Evolutionary conservation across 1,140 invertebrate genomes (phyloP).

Genomic region (Drosophila carrolli): DNA sequence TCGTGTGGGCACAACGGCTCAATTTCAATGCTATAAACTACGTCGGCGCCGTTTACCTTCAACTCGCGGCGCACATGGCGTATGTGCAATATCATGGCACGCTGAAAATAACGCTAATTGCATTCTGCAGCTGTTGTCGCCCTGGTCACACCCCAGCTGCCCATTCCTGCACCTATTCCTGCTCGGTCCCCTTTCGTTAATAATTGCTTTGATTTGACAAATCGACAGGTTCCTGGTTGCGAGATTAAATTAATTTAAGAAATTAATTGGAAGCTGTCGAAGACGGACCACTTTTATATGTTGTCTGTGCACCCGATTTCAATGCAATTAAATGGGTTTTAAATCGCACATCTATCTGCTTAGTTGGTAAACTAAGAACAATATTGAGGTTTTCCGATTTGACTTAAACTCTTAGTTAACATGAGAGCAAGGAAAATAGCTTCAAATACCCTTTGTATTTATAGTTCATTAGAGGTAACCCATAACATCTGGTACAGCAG

Average conservation of each 20-base stretch:
- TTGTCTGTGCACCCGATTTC: not conserved
- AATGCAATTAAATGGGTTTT: not conserved
- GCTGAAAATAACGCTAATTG: constrained; percentile 78
- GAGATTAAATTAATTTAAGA: constrained; percentile 30
- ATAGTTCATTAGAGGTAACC: no score
- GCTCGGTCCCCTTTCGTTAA: constrained; percentile 1
- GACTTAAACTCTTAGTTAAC: no score
- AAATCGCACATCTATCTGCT: not conserved
- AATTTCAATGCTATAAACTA: constrained; percentile 80
- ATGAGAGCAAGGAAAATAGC: not conserved
- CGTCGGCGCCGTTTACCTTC: constrained; percentile 72
- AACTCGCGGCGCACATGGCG: constrained; percentile 62
- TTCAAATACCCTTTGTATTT: no score
- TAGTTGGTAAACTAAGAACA: no score
- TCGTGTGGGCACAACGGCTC: constrained; percentile 51
- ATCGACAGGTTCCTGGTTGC: constrained; percentile 48
- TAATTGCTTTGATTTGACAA: constrained; percentile 23
- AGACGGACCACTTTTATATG: not conserved
- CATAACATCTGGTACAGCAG: not conserved
- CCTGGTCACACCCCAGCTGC: constrained; percentile 37
- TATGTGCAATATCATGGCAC: constrained; percentile 71
- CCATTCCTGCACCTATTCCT: constrained; percentile 5
- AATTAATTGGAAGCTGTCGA: constrained; percentile 19
- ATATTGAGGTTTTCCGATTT: no score
- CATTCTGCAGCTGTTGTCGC: constrained; percentile 65